Percentiles rank a stretch among this genome's conserved stretches.
These are phyloP conservation scores for Drosophila persimilis DNA, from an alignment of 1,140 invertebrate genomes.

Conservation along the genomic window DNA sequence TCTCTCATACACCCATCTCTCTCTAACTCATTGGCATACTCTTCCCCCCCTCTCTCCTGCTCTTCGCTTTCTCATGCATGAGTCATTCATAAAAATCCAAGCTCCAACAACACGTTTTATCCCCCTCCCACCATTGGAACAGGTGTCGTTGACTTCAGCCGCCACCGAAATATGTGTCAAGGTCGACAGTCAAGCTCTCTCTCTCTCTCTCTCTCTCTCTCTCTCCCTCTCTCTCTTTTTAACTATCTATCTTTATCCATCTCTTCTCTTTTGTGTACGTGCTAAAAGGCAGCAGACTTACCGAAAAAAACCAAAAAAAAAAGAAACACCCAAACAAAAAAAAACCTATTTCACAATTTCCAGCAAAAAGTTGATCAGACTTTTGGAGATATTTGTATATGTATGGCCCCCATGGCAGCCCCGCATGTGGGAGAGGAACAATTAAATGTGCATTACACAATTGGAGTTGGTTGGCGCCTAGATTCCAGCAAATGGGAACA, in stretches of 20 bases:
- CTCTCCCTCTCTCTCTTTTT: constrained; percentile 2
- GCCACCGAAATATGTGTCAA: constrained; percentile 56
- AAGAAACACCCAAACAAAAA: constrained; percentile 12
- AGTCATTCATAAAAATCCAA: constrained; percentile 19
- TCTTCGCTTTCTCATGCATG: constrained; percentile 20
- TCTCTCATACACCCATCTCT: not conserved
- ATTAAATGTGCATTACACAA: constrained; percentile 66
- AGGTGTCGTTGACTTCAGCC: constrained; percentile 33
- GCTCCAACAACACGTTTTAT: constrained; percentile 29
- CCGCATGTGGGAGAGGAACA: constrained; percentile 10
- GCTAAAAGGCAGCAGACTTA: constrained; percentile 24
- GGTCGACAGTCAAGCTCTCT: constrained; percentile 42
- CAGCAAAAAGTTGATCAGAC: constrained; percentile 33
- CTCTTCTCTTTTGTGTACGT: constrained; percentile 47
- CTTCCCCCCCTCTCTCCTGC: not conserved
- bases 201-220: constrained; percentile 19
- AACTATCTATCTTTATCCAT: constrained; percentile 5
- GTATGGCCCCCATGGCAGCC: too few relatives aligned
- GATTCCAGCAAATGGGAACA: constrained; percentile 22
- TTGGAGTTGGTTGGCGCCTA: not conserved
- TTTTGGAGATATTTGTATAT: constrained; percentile 2
- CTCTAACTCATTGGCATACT: not conserved
- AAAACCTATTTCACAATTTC: constrained; percentile 45
- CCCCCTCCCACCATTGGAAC: constrained; percentile 20
- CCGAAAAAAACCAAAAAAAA: constrained; percentile 16